These are phyloP conservation scores for Charanyca ferruginea DNA, from an alignment of 2,888 invertebrate species.

Conservation along the genomic window DNA sequence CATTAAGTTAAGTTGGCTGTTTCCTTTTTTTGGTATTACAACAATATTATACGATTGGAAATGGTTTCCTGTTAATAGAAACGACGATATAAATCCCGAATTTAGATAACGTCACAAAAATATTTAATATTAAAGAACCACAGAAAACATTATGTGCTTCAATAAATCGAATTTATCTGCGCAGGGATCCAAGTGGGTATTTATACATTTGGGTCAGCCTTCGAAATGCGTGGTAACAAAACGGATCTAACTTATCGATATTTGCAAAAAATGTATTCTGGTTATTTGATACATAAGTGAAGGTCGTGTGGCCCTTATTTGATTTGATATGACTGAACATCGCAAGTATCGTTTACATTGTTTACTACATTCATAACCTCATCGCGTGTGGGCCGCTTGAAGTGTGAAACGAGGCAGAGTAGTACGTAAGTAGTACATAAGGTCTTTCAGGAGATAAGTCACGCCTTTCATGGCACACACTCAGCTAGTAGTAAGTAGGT, in stretches of 20 bases:
- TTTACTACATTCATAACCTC: conserved; percentile 21
- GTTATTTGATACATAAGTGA: conserved; percentile 39
- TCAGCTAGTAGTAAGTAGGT: no score
- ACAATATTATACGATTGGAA: not conserved
- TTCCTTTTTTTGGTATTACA: not conserved
- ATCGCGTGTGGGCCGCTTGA: no score
- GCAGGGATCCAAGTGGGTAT: conserved; percentile 1
- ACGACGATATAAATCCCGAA: not conserved
- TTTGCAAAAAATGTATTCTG: conserved; percentile 30
- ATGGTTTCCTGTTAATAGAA: not conserved
- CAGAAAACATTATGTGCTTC: conserved; percentile 4
- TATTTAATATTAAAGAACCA: not conserved
- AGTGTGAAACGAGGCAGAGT: not conserved
- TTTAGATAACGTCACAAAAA: conserved; percentile 4
- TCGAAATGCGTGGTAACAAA: conserved; percentile 2
- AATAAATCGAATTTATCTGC: conserved; percentile 21
- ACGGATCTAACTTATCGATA: conserved; percentile 16
- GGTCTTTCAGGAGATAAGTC: not conserved
- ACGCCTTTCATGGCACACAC: no score
- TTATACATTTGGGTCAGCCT: conserved; percentile 29
- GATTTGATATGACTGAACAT: conserved; percentile 34
- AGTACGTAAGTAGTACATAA: not conserved
- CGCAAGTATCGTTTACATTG: conserved; percentile 26
- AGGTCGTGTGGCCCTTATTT: conserved; percentile 32
- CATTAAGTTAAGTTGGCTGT: not conserved